These are phyloP conservation scores for Artibeus lituratus DNA, from an alignment of 2,797 vertebrate genomes.

Conservation along the genomic window DNA sequence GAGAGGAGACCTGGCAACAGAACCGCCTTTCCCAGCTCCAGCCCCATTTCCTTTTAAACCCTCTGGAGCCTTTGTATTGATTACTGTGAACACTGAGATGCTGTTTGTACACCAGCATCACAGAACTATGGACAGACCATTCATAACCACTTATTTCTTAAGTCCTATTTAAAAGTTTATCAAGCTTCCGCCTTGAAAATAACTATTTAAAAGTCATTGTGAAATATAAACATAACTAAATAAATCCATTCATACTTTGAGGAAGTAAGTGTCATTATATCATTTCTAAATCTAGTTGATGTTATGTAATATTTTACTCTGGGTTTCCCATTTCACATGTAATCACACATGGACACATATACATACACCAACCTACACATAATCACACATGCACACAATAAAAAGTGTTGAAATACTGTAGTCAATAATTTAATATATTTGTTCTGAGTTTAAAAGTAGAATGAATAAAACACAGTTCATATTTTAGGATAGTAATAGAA, in stretches of 20 bases:
- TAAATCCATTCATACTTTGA: slow-evolving; percentile 39
- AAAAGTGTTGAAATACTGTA: background rate
- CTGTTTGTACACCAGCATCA: slow-evolving; percentile 34
- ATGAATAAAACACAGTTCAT: slow-evolving; percentile 37
- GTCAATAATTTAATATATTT: slow-evolving; percentile 54
- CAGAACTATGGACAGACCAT: slow-evolving; percentile 62
- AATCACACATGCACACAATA: rapidly evolving
- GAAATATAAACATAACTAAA: slow-evolving; percentile 23
- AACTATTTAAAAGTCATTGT: slow-evolving; percentile 17
- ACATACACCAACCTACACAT: background rate
- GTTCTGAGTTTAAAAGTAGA: slow-evolving; percentile 37
- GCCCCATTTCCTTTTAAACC: slow-evolving; percentile 51
- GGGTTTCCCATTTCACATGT: background rate
- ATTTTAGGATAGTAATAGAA: background rate
- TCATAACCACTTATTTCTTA: slow-evolving; percentile 44
- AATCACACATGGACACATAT: background rate
- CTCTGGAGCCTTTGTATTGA: slow-evolving; percentile 76
- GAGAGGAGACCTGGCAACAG: slow-evolving; percentile 76
- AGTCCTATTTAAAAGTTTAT: slow-evolving; percentile 42
- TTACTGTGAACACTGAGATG: slow-evolving; percentile 73
- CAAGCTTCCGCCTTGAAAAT: slow-evolving; percentile 12
- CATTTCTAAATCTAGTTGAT: background rate
- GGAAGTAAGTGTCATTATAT: background rate
- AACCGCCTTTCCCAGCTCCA: background rate
- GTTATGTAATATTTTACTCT: background rate